Evolutionary conservation across 30 jellyfish, hydroid and myxozoan species (phyloP), one percentile per base, ranked within the genome.

Genomic region (Aurelia sp.): DNA sequence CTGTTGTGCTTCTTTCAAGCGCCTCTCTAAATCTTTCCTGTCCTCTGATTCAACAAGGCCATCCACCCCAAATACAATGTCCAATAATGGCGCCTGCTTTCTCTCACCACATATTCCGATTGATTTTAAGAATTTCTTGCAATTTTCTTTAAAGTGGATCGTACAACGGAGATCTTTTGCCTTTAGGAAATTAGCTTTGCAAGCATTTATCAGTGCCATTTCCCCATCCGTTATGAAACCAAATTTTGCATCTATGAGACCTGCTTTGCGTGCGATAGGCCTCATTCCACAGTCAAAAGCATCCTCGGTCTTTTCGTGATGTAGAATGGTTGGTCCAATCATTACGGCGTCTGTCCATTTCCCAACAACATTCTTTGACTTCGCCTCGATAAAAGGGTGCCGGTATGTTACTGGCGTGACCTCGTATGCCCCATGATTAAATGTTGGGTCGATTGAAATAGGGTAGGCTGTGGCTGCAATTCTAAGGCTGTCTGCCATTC

Each of bases 151-250:
- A 53, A 74, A 74, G 22, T 74, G 74, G 30, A 22, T 74, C 76
- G 76, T 74, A 17, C 86, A 74, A 4, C 86, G 74, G 22, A 74
- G 74, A 27, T 19, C 60, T n/a, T 11, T 52, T n/a, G 86, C 74
- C 74, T 74, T 74, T 21, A 47, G 17, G 57, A 74, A 74, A 22
- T 44, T 53, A 8, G 19, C 30, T 31, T 74, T 74, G 74, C 86
- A 74, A 13, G 86, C 86, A 18, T 52, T 18, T 5, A 74, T 74
- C 10, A 74, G 58, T 5, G 86, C 86, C 13, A 8, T 58, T 50
- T 74, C 74, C 8, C 86, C 86, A 74, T 74, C 86, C 17, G 86
- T 74, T 24, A 74, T 53, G 17, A 74, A n/a, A 1, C 86, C 86
- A 51, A 74, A n/a, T 15, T 31, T 74, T 53, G 48, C 21, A 35